Conservation (phyloP, 1,140 invertebrate species). For the Cotesia glomerata region DNA sequence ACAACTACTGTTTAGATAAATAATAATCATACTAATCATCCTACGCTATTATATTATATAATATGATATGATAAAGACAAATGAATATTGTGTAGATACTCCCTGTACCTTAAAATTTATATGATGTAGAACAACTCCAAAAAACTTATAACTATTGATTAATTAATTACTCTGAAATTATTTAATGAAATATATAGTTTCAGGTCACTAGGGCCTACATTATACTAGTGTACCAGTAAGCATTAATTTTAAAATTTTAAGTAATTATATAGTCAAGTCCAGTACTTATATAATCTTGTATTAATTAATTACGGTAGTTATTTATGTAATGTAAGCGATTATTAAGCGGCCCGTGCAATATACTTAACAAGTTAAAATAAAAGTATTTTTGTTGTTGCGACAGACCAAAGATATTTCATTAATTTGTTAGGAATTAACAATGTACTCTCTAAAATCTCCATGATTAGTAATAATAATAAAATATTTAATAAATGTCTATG, state of each 20-base stretch:
- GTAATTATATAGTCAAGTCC: slow-evolving; percentile 16
- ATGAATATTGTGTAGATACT: slow-evolving; percentile 54
- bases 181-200: neutral
- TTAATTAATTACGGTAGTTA: neutral
- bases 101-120: slow-evolving; percentile 58
- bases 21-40: slow-evolving; percentile 28
- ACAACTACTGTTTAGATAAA: slow-evolving; percentile 4
- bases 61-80: slow-evolving; percentile 39
- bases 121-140: slow-evolving; percentile 46
- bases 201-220: slow-evolving; percentile 1
- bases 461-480: slow-evolving; percentile 56
- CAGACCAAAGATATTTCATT: slow-evolving; percentile 42
- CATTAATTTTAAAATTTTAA: neutral
- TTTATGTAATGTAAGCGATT: neutral
- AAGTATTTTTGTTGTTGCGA: slow-evolving; percentile 49
- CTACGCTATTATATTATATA: slow-evolving; percentile 35
- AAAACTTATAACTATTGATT: slow-evolving; percentile 20
- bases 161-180: slow-evolving; percentile 10
- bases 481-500: slow-evolving; percentile 49
- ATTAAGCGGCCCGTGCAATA: slow-evolving; percentile 22
- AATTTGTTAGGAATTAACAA: slow-evolving; percentile 46
- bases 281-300: neutral
- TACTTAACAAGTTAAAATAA: slow-evolving; percentile 16
- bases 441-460: slow-evolving; percentile 46
- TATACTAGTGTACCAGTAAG: neutral